Conservation (phyloP, 1,140 invertebrate genomes). For the Diprion similis region DNA sequence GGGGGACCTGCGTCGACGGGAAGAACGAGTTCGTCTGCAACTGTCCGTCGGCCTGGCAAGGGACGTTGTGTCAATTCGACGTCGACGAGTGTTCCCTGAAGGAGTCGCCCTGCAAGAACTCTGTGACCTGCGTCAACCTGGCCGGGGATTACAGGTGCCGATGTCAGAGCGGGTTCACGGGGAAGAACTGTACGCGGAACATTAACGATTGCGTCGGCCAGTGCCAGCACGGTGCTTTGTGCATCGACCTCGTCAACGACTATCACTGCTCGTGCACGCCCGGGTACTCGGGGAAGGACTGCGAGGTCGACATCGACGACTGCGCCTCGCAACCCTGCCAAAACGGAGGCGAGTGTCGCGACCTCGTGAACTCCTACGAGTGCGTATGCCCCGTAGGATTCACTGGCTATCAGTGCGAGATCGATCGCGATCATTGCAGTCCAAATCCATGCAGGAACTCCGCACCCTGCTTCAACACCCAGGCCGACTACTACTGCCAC, state of each 20-base stretch:
- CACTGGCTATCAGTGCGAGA: constrained; percentile 80
- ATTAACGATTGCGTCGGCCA: constrained; percentile 89
- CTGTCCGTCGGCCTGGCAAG: constrained; percentile 83
- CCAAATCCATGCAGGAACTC: constrained; percentile 83
- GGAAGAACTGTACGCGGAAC: constrained; percentile 85
- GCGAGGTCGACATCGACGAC: constrained; percentile 75
- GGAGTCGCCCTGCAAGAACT: constrained; percentile 79
- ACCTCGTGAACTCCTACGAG: constrained; percentile 79
- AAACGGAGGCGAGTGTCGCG: constrained; percentile 85
- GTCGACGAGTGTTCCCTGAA: constrained; percentile 63
- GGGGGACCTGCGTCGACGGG: constrained; percentile 82
- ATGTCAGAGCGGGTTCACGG: constrained; percentile 85
- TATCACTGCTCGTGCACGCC: constrained; percentile 83
- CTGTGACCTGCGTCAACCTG: constrained; percentile 78
- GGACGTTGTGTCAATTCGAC: constrained; percentile 78
- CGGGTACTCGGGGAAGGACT: constrained; percentile 80
- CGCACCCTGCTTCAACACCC: constrained; percentile 82
- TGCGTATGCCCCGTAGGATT: constrained; percentile 87
- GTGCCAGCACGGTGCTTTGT: constrained; percentile 86
- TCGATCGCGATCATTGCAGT: constrained; percentile 83
- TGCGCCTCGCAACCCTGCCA: constrained; percentile 80
- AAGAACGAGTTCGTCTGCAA: constrained; percentile 79
- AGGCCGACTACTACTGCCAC: constrained; percentile 88
- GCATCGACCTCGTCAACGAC: constrained; percentile 83
- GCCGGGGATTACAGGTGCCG: constrained; percentile 85